phyloP scores from a whole-genome alignment of 2,888 invertebrate species.

The Lithophane semibrunnea region DNA sequence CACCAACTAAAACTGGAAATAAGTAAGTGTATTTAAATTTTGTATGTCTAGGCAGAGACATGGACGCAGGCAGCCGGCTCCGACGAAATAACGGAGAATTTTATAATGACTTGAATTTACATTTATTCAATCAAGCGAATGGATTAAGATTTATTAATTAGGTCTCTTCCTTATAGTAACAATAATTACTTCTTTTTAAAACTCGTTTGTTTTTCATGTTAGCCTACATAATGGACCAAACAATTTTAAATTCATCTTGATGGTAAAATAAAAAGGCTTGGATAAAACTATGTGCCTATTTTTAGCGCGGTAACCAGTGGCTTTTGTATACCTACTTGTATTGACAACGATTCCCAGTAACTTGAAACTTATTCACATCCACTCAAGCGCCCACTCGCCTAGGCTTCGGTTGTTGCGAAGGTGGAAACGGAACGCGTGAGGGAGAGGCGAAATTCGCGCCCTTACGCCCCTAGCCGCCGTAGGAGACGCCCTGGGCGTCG shows the following conservation, averaged over 20 bases:
- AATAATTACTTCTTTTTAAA: slow-evolving; percentile 6
- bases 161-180: slow-evolving; percentile 12
- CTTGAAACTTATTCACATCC: background rate
- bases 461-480: too few species aligned
- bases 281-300: background rate
- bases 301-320: background rate
- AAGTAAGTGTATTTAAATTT: slow-evolving; percentile 26
- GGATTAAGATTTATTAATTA: slow-evolving; percentile 32
- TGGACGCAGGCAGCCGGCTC: slow-evolving; percentile 18
- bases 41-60: slow-evolving; percentile 33
- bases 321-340: background rate
- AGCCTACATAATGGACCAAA: background rate
- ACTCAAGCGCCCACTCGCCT: too few species aligned
- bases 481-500: too few species aligned
- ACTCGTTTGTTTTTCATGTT: slow-evolving; percentile 1
- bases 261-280: too few species aligned
- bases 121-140: slow-evolving; percentile 4
- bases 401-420: too few species aligned
- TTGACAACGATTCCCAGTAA: background rate
- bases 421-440: too few species aligned
- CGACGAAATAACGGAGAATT: slow-evolving; percentile 58
- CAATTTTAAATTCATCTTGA: background rate
- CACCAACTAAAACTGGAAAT: slow-evolving; percentile 51
- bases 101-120: slow-evolving; percentile 18
- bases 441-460: too few species aligned